phyloP scores from a whole-genome alignment of 2,113 vertebrate genomes.

The Crotalus horridus region DNA sequence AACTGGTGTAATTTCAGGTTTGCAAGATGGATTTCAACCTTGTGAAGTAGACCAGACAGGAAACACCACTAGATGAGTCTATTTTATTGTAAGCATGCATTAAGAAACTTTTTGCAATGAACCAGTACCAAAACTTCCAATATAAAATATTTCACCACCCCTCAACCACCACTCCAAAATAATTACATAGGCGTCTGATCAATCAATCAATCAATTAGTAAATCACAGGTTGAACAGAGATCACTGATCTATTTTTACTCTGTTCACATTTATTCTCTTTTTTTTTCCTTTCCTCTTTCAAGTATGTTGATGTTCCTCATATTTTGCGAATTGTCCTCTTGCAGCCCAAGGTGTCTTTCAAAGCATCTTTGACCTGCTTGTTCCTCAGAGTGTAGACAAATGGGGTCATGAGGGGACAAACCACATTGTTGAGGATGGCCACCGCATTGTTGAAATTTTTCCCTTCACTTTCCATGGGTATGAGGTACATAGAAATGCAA shows the following conservation, averaged over 20 bases:
- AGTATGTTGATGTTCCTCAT: neutral
- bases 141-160: neutral
- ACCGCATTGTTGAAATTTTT: conserved; percentile 4
- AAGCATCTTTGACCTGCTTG: conserved; percentile 22
- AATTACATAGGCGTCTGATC: neutral
- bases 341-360: neutral
- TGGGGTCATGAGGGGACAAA: conserved; percentile 21
- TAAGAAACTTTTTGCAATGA: neutral
- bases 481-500: conserved; percentile 33
- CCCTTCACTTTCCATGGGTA: neutral
- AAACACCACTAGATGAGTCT: neutral
- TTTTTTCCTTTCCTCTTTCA: neutral
- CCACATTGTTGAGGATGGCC: conserved; percentile 27
- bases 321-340: neutral
- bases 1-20: neutral
- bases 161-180: fast-evolving
- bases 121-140: neutral
- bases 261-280: neutral
- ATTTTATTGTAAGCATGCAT: neutral
- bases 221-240: neutral
- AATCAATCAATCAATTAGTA: neutral
- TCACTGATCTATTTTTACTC: neutral
- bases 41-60: neutral
- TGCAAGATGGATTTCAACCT: neutral
- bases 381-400: conserved; percentile 40